Conservation (phyloP, 2,797 vertebrate species). For the Rhinogobio ventralis region DNA sequence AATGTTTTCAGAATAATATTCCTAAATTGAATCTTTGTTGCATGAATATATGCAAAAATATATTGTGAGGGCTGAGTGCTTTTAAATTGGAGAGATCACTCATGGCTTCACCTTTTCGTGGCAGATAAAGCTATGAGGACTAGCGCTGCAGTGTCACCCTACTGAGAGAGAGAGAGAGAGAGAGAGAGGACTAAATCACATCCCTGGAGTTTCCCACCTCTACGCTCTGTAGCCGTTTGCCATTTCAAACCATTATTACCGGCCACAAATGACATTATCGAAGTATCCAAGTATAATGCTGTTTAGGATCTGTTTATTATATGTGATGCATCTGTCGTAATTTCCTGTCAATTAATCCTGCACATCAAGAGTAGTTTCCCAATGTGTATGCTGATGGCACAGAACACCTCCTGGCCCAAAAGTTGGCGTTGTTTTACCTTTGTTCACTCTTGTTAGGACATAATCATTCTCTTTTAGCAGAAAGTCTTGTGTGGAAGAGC, state of each 20-base stretch:
- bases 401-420: conserved; percentile 28
- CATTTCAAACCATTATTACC: conserved; percentile 40
- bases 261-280: conserved; percentile 40
- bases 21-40: conserved; percentile 99
- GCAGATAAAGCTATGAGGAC: conserved; percentile 99
- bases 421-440: conserved; percentile 59
- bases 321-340: conserved; percentile 1
- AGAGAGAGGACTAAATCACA: conserved; percentile 40
- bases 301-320: conserved; percentile 11
- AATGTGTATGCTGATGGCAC: not conserved
- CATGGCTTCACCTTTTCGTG: conserved; percentile 99
- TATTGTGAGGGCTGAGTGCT: conserved; percentile 99
- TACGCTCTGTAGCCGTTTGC: conserved; percentile 11
- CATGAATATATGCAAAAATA: conserved; percentile 99
- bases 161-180: conserved; percentile 62
- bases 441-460: conserved; percentile 54
- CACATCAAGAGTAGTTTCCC: not conserved
- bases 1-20: conserved; percentile 99
- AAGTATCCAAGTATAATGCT: not conserved
- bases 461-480: conserved; percentile 53
- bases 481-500: conserved; percentile 58
- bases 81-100: conserved; percentile 99
- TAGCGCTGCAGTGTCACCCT: conserved; percentile 97
- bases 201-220: conserved; percentile 38
- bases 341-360: conserved; percentile 21